phyloP scores from a whole-genome alignment of 2,888 invertebrate species.

The Marronus borbonicus region DNA sequence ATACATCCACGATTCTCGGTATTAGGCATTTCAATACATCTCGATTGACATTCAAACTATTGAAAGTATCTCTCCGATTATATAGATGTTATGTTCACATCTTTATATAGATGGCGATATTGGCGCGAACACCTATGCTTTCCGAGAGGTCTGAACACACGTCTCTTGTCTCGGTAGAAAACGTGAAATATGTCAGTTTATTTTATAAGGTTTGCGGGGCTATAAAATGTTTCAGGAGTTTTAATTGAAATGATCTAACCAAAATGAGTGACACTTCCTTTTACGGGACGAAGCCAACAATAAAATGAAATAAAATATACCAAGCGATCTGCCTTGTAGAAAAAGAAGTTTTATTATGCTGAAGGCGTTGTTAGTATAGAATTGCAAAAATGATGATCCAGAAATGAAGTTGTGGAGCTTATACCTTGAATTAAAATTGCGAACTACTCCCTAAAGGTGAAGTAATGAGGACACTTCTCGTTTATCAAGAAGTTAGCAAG shows the following conservation, averaged over 20 bases:
- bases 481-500: no score
- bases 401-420: no score
- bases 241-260: conserved; percentile 39
- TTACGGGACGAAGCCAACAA: not conserved
- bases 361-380: no score
- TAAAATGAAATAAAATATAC: no score
- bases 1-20: conserved; percentile 9
- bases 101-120: conserved; percentile 31
- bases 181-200: conserved; percentile 20
- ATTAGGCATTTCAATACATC: conserved; percentile 37
- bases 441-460: no score
- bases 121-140: conserved; percentile 18
- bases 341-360: no score
- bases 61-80: conserved; percentile 41
- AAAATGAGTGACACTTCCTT: conserved; percentile 31
- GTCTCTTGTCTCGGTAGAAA: not conserved
- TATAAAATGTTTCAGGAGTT: conserved; percentile 25
- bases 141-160: not conserved
- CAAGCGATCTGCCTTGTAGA: no score
- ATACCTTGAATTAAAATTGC: no score
- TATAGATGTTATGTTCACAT: conserved; percentile 39
- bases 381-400: no score
- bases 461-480: no score
- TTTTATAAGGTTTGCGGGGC: conserved; percentile 30
- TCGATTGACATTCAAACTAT: conserved; percentile 44